These are phyloP conservation scores for Melanocharis versteri DNA, from an alignment of 2,113 vertebrate genomes.

Conservation along the genomic window DNA sequence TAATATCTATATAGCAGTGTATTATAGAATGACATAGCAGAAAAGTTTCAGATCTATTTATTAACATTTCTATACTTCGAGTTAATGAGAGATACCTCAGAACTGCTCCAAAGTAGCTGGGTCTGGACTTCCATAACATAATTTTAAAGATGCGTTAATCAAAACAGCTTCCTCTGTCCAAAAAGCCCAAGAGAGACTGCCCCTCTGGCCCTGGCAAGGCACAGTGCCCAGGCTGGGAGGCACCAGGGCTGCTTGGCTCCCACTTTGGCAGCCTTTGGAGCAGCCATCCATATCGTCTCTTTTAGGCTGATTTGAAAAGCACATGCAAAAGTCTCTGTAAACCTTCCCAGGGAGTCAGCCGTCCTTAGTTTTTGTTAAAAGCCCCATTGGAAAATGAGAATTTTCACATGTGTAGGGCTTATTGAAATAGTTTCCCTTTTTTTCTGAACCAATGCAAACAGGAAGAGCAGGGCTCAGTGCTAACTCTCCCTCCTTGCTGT, in stretches of 20 bases:
- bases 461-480: neutral
- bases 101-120: conserved; percentile 60
- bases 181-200: neutral
- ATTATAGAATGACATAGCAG: conserved; percentile 41
- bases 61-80: conserved; percentile 50
- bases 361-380: neutral
- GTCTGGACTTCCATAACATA: conserved; percentile 38
- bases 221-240: neutral
- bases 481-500: neutral
- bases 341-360: neutral
- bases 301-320: conserved; percentile 1
- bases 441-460: neutral
- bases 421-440: neutral
- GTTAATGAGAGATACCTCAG: conserved; percentile 72
- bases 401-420: neutral
- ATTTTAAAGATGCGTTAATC: neutral
- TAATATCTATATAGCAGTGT: conserved; percentile 32
- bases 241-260: neutral
- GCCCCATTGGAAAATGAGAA: neutral
- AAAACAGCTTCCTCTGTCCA: conserved; percentile 1
- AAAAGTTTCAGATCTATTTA: conserved; percentile 53
- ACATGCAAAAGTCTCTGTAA: neutral
- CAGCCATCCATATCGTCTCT: neutral
- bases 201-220: neutral
- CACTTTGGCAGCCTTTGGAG: neutral